Conservation (phyloP, 2,888 invertebrate genomes). For the Atethmia centrago region DNA sequence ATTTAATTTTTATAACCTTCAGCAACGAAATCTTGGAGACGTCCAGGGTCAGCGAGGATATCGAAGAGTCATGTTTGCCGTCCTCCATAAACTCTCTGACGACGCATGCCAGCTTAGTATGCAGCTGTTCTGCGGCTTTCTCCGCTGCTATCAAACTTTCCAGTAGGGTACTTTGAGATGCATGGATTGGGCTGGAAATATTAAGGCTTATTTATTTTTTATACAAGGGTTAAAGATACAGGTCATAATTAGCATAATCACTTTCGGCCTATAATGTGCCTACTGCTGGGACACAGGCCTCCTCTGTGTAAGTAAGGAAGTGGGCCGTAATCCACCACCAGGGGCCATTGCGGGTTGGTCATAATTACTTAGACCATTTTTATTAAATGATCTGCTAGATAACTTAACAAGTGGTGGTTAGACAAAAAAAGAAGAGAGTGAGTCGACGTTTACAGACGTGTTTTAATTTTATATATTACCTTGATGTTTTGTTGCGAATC, state of each 20-base stretch:
- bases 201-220: background rate
- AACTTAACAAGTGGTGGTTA: background rate
- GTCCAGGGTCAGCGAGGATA: constrained; percentile 82
- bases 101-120: constrained; percentile 73
- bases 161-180: constrained; percentile 70
- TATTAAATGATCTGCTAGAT: background rate
- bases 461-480: constrained; percentile 48
- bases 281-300: background rate
- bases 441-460: background rate
- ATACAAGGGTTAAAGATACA: background rate
- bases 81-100: constrained; percentile 79
- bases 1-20: constrained; percentile 74
- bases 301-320: background rate
- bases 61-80: constrained; percentile 78
- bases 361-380: background rate
- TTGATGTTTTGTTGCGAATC: constrained; percentile 84
- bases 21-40: constrained; percentile 87
- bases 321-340: background rate
- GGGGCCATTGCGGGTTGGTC: no score
- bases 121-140: constrained; percentile 78
- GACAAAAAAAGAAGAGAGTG: background rate
- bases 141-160: constrained; percentile 80
- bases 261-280: background rate
- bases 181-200: constrained; percentile 82
- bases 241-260: background rate